Percentiles rank a stretch among this genome's conserved stretches.
phyloP scores from a whole-genome alignment of 2,113 vertebrate species.

The Pipa parva region DNA sequence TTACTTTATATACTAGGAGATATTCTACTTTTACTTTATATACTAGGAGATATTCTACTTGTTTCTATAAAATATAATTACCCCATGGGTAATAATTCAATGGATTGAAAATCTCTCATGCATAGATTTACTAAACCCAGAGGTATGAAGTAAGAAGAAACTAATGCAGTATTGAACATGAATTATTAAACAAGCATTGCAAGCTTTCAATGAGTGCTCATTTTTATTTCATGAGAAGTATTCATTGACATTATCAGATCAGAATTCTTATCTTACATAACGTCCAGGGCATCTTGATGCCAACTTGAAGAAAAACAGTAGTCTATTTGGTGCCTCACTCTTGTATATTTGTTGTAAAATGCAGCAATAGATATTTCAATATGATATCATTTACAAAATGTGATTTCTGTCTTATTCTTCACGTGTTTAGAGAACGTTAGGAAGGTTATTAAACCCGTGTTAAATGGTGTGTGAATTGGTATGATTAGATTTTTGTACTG shows the following conservation, averaged over 20 bases:
- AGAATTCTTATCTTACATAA: constrained; percentile 19
- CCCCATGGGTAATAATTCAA: constrained; percentile 1
- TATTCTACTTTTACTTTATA: too few species aligned
- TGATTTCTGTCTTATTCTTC: too few species aligned
- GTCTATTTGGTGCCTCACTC: neutral
- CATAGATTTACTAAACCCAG: constrained; percentile 15
- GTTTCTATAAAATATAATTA: constrained; percentile 13
- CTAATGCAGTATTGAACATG: constrained; percentile 19
- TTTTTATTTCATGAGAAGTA: constrained; percentile 31
- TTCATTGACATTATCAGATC: constrained; percentile 20
- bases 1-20: too few species aligned
- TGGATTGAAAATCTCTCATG: constrained; percentile 14
- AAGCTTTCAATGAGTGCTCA: constrained; percentile 20
- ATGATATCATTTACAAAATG: too few species aligned
- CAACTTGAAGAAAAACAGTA: neutral
- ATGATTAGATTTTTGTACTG: too few species aligned
- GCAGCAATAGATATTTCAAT: too few species aligned
- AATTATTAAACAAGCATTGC: constrained; percentile 31
- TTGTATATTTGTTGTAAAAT: neutral
- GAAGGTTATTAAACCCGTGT: too few species aligned
- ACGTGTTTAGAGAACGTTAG: too few species aligned
- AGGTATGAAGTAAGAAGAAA: constrained; percentile 26
- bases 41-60: neutral
- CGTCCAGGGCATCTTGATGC: constrained; percentile 1
- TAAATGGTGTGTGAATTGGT: too few species aligned